Percentiles rank a stretch among this genome's conserved stretches.
phyloP scores from a whole-genome alignment of 2,797 vertebrate genomes.

The Girardinus metallicus region DNA sequence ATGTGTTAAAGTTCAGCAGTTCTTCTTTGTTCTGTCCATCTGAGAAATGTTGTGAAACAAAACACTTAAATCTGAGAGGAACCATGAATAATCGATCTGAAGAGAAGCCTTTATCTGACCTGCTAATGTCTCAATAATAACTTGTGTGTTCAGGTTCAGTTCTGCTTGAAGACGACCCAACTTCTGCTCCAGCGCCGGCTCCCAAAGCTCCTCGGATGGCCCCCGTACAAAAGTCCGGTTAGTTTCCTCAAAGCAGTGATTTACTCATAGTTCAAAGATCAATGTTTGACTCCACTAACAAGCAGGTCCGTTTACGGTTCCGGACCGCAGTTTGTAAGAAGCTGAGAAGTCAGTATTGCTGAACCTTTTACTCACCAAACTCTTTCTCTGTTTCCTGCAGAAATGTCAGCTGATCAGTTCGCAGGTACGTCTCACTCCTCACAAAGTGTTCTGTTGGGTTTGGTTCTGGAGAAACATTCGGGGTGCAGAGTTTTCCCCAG shows the following conservation, averaged over 20 bases:
- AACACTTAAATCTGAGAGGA: not conserved
- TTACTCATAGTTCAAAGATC: not conserved
- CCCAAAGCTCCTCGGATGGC: slow-evolving; percentile 26
- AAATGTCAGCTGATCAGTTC: slow-evolving; percentile 41
- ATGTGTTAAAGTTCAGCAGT: not conserved
- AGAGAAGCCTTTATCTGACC: not conserved
- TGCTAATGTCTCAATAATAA: not conserved
- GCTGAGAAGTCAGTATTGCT: not conserved
- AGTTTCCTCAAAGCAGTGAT: not conserved
- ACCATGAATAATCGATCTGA: not conserved
- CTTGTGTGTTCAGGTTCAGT: slow-evolving; percentile 41
- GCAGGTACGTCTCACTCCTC: slow-evolving; percentile 44
- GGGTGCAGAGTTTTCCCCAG: too few species aligned
- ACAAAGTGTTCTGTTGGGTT: not conserved
- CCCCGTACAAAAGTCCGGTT: not conserved
- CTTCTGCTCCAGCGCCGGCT: not conserved
- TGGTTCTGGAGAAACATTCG: not conserved
- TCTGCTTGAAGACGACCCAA: slow-evolving; percentile 34
- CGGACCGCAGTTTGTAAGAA: not conserved
- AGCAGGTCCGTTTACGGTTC: not conserved
- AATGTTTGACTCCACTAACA: not conserved
- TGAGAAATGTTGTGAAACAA: not conserved
- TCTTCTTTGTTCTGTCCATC: not conserved
- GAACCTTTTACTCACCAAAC: not conserved
- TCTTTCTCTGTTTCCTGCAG: slow-evolving; percentile 20